Evolutionary conservation across 64 coral and sea anemone genomes (phyloP), one percentile per base, ranked within the genome.

Genomic region (Pocillopora verrucosa): DNA sequence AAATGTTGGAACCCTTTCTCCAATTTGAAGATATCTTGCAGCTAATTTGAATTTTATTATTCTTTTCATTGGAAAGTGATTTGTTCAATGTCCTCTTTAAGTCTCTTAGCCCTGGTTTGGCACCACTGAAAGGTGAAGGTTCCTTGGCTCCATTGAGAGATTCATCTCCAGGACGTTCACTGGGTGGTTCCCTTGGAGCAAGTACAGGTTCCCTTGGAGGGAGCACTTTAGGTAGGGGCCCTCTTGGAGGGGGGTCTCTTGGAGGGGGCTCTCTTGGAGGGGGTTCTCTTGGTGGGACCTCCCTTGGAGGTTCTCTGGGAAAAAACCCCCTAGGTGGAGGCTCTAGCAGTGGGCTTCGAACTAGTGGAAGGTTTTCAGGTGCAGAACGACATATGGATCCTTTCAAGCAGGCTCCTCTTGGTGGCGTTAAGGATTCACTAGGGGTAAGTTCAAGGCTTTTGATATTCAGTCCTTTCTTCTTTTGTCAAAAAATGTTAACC

Each of bases 111-210:
- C 67, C 90, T 51, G 83, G 91, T 65, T 74, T 96, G 22, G 91
- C 95, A 59, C 95, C 95, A 41, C 82, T 96, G 37, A 96, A 96
- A 90, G 91, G 95, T 34, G 95, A 96, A 72, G 92, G 56, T 62
- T 82, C 91, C 59, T 82, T 96, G 69, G 95, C 91, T 17, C 95
- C 95, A 34, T 61, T 96, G 59, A 87, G 82, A 80, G 80, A 84
- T 72, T 77, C 88, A 58, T 76, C 93, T 60, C 93, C 93, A 3
- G 91, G 87, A 34, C 87, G 92, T 11, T 67, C 92, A 56, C 37
- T 93, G 10, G 80, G 87, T 41, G 75, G 92, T 4, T 67, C 92
- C 36, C 59, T 93, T 16, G 80, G 87, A 13, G 61, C 75, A 65
- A 70, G 87, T 36, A 12, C 77, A 25, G 3, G 68, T 58, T 74